Evolutionary conservation across 2,113 vertebrate species (phyloP).

Genomic region (Charina bottae): DNA sequence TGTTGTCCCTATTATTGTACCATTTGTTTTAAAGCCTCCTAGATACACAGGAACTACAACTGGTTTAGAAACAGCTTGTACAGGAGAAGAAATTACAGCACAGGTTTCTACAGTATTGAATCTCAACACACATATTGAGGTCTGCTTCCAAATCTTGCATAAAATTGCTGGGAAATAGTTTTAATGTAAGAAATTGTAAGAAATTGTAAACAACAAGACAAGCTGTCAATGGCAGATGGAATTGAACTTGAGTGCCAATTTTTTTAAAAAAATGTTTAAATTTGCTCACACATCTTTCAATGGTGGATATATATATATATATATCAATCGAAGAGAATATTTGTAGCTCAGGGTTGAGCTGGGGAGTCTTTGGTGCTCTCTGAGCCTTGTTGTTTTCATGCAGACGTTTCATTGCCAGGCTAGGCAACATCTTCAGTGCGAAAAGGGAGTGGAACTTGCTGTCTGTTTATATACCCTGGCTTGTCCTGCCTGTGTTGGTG

Average conservation of each 20-base stretch:
- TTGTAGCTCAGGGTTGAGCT: too few species aligned
- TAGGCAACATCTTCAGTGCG: too few species aligned
- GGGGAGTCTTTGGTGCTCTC: too few species aligned
- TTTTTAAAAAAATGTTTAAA: conserved; percentile 38
- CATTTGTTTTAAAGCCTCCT: conserved; percentile 25
- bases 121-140: conserved; percentile 30
- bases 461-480: too few species aligned
- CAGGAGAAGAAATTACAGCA: not conserved
- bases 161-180: conserved; percentile 40
- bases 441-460: too few species aligned
- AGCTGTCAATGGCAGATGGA: conserved; percentile 37
- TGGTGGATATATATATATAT: too few species aligned
- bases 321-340: too few species aligned
- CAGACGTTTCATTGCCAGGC: too few species aligned
- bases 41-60: conserved; percentile 2
- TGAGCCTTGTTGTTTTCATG: too few species aligned
- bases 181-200: conserved; percentile 52
- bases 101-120: conserved; percentile 15
- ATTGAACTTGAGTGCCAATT: conserved; percentile 58
- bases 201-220: conserved; percentile 49
- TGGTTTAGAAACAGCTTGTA: not conserved
- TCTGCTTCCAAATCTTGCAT: conserved; percentile 38
- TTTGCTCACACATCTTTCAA: conserved; percentile 18
- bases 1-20: conserved; percentile 27
- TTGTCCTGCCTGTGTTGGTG: too few species aligned